Base-by-base conservation (phyloP, 2,797 vertebrate species). In the Takifugu rubripes region DNA sequence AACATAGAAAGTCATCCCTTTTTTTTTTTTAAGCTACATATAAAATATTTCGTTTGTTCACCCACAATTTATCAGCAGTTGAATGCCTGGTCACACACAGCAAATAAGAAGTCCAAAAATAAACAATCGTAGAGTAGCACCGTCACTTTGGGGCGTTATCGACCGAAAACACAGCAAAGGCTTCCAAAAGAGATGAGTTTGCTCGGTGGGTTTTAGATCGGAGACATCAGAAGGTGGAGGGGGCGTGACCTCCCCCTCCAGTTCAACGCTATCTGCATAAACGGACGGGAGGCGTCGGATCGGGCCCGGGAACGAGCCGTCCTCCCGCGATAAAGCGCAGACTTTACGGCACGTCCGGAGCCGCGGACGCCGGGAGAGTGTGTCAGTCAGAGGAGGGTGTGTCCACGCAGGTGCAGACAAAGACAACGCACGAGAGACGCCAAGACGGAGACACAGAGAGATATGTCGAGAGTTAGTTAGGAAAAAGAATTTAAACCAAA, bases 121-220 rank as follows among this genome's bases (percentile, higher is more conserved):
- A 70, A 64, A 16, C 45, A 59, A 57, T 69, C 46, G 5, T 61
- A 81, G 54, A 77, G 79, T 87, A 89, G 87, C 87, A 90, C 88
- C 88, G 65, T 88, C 74, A 69, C 68, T 63, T 84, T 79, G 68
- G 65, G 76, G 68, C 66, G 72, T 82, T 68, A 81, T 70, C 68
- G 78, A 84, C 10, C 72, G 17, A 79, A 80, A 81, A 53, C 66
- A 79, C 64, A 81, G 57, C 61, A 77, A 69, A 75, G 7, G 17
- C 44, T 21, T 46, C 6, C 44, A 46, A 21, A n/a, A 72, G 79
- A 27, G 29, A 65, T 74, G 73, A 77, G 66, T 76, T 71, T 72
- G 75, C 77, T 83, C 70, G 60, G 52, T 89, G 86, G 88, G 86
- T 90, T 89, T 84, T 85, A 88, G 88, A 85, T 90, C 73, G 68